Percentiles rank a stretch among this genome's conserved stretches.
Evolutionary conservation across 2,113 vertebrate species (phyloP).

Genomic region (Oophaga pumilio): DNA sequence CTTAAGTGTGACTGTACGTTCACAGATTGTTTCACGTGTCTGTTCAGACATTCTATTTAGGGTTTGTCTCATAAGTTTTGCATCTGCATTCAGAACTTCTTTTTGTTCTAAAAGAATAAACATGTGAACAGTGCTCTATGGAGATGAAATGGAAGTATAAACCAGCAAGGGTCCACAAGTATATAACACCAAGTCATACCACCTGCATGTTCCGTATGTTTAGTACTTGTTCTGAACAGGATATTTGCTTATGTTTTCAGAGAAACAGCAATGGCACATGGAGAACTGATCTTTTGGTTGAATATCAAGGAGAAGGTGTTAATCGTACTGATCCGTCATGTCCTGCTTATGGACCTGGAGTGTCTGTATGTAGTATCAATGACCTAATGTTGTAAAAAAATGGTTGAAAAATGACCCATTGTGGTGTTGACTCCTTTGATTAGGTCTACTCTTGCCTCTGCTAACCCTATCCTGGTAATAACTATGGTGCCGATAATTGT

Average conservation of each 20-base stretch:
- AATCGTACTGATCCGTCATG: constrained; percentile 86
- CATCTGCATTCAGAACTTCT: too few species aligned
- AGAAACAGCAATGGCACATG: constrained; percentile 68
- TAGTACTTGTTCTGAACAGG: not conserved
- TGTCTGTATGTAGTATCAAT: constrained; percentile 77
- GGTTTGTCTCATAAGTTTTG: too few species aligned
- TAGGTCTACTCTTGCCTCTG: too few species aligned
- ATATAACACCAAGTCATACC: not conserved
- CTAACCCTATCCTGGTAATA: too few species aligned
- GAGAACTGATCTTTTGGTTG: constrained; percentile 92
- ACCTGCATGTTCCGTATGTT: not conserved
- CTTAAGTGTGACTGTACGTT: too few species aligned
- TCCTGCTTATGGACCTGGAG: constrained; percentile 89
- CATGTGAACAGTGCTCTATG: too few species aligned
- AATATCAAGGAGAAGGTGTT: constrained; percentile 93
- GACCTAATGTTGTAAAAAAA: not conserved
- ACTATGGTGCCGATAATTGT: too few species aligned
- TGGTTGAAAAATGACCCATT: not conserved
- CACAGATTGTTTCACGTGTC: too few species aligned
- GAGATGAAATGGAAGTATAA: too few species aligned
- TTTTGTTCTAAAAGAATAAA: too few species aligned
- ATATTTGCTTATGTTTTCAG: not conserved
- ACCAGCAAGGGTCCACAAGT: not conserved
- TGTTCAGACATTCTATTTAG: too few species aligned
- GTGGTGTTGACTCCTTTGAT: not conserved